Evolutionary conservation across 2,797 vertebrate genomes (phyloP), one percentile per base, ranked within the genome.

Genomic region (Typhlichthys eigenmanni): DNA sequence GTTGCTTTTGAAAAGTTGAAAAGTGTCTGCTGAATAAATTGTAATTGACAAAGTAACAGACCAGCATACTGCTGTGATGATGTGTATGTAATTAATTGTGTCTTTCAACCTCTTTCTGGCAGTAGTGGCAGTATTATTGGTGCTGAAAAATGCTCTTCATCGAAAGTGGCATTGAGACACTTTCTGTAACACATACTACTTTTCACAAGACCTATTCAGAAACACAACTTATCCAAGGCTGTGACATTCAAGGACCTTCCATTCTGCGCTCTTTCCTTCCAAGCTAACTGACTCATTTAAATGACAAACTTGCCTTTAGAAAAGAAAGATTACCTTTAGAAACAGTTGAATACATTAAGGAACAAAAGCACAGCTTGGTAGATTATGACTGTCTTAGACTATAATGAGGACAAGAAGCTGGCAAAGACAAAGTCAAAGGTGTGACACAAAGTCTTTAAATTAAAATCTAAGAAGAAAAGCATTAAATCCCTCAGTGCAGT

Each of bases 41-140:
- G 34, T 38, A 38, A 38, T 8, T 38, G 34, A 38, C 34, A 83
- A 76, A 82, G 52, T 86, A 89, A 89, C 87, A 83, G 86, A 85
- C 77, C 60, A 78, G 75, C 63, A 64, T 64, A 24, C 67, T 68
- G 65, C 53, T 29, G 62, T 58, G 65, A 82, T 47, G 47, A 11
- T 76, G 24, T 72, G 60, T 81, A 72, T 64, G 71, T 14, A 4
- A 58, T 68, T 55, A 78, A 80, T 74, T 57, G 53, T n/a, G 64
- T 61, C 55, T 53, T 72, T 55, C 52, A 75, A 78, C 76, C 78
- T 81, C 64, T 86, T 87, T 72, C 83, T 78, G 77, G 78, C 66
- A 71, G 38, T 73, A 69, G 68, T 66, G 64, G 29, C 47, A 34
- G 11, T 9, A 16, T 62, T 67, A 60, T 55, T 76, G 32, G 60